phyloP scores from a whole-genome alignment of 2,888 invertebrate genomes.

The Amiota minor region DNA sequence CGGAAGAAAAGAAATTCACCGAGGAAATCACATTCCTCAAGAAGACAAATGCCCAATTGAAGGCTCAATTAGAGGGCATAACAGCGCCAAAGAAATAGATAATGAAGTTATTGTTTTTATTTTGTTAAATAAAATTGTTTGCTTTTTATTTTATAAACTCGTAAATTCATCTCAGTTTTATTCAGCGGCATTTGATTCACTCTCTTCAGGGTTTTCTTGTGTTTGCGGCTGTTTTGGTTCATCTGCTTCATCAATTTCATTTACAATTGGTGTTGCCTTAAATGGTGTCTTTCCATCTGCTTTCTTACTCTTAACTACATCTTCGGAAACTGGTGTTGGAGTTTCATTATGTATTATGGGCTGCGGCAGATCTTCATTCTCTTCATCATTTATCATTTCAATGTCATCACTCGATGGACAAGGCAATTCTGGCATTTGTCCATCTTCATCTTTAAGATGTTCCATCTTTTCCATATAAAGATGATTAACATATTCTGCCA shows the following conservation, averaged over 20 bases:
- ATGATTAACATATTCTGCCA: slow-evolving; percentile 95
- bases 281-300: slow-evolving; percentile 56
- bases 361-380: neutral
- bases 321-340: slow-evolving; percentile 45
- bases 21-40: slow-evolving; percentile 94
- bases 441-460: slow-evolving; percentile 74
- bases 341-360: slow-evolving; percentile 43
- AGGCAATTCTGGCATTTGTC: slow-evolving; percentile 53
- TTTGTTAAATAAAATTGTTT: slow-evolving; percentile 49
- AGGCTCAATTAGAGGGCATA: slow-evolving; percentile 94
- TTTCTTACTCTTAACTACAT: slow-evolving; percentile 39
- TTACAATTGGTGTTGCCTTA: slow-evolving; percentile 74
- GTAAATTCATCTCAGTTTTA: slow-evolving; percentile 19
- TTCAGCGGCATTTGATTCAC: slow-evolving; percentile 14
- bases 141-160: slow-evolving; percentile 35
- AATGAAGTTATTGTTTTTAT: slow-evolving; percentile 39
- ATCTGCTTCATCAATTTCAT: slow-evolving; percentile 72
- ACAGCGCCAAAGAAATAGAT: slow-evolving; percentile 92
- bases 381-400: slow-evolving; percentile 47
- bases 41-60: slow-evolving; percentile 94
- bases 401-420: slow-evolving; percentile 74
- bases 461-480: slow-evolving; percentile 88
- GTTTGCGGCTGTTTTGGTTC: slow-evolving; percentile 41
- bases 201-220: slow-evolving; percentile 28
- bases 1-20: slow-evolving; percentile 92